These are phyloP conservation scores for Sinosuthora webbiana DNA, from an alignment of 2,113 vertebrate genomes.

Conservation along the genomic window DNA sequence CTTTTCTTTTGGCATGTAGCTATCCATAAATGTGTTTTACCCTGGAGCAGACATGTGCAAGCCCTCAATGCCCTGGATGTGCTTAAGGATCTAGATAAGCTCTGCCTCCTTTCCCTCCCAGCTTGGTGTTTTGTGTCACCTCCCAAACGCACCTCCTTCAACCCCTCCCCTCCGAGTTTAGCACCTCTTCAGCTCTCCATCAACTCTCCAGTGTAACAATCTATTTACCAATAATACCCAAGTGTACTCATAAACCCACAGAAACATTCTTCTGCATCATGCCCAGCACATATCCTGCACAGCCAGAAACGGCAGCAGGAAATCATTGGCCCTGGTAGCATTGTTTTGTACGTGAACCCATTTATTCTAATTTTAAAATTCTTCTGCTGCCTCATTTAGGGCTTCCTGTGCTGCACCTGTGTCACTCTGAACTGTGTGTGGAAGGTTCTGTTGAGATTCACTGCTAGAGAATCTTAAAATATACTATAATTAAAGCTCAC, in stretches of 20 bases:
- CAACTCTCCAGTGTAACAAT: not conserved
- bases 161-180: not conserved
- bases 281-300: not conserved
- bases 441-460: not conserved
- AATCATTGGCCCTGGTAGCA: slow-evolving; percentile 4
- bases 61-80: not conserved
- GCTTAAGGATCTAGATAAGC: not conserved
- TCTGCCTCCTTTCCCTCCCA: not conserved
- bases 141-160: rapidly evolving
- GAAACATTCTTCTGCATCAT: not conserved
- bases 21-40: not conserved
- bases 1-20: not conserved
- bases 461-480: slow-evolving; percentile 18
- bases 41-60: not conserved
- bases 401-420: slow-evolving; percentile 45
- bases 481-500: slow-evolving; percentile 17
- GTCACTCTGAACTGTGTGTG: not conserved
- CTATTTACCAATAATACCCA: not conserved
- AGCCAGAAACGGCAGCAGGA: slow-evolving; percentile 2
- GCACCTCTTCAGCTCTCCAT: not conserved
- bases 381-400: slow-evolving; percentile 21
- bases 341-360: not conserved
- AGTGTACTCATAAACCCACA: not conserved
- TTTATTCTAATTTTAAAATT: slow-evolving; percentile 56
- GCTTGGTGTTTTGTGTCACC: not conserved